phyloP scores from a whole-genome alignment of 2,888 invertebrate species.

The Gymnosoma rotundatum region DNA sequence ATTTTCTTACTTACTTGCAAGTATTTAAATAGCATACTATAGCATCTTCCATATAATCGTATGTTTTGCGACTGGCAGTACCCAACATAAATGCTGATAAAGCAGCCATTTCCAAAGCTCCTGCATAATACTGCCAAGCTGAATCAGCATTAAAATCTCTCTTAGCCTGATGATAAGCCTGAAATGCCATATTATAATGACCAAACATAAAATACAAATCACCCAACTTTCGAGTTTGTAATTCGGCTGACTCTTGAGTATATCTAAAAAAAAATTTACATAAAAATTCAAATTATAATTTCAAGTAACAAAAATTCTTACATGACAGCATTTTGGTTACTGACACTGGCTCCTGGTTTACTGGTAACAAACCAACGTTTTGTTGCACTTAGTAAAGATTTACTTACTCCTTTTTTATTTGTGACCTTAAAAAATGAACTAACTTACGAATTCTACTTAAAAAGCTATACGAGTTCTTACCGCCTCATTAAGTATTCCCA shows the following conservation, averaged over 20 bases:
- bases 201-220: constrained; percentile 98
- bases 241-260: constrained; percentile 92
- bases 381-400: constrained; percentile 96
- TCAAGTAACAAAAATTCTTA: constrained; percentile 82
- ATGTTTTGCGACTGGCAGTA: constrained; percentile 89
- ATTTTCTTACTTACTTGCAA: constrained; percentile 87
- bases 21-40: constrained; percentile 94
- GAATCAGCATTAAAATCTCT: constrained; percentile 98
- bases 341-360: constrained; percentile 89
- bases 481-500: constrained; percentile 89
- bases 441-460: neutral
- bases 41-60: constrained; percentile 97
- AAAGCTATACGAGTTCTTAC: constrained; percentile 83
- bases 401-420: constrained; percentile 95
- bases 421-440: constrained; percentile 84
- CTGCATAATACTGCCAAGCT: constrained; percentile 98
- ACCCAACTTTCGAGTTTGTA: constrained; percentile 95
- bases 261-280: constrained; percentile 84
- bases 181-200: constrained; percentile 95
- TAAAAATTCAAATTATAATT: neutral
- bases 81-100: constrained; percentile 94
- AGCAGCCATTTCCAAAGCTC: constrained; percentile 98
- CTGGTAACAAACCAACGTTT: constrained; percentile 97
- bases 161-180: constrained; percentile 97
- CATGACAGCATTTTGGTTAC: constrained; percentile 91